Evolutionary conservation across 2,113 vertebrate species (phyloP), one percentile per base, ranked within the genome.

Genomic region (Talpa occidentalis): DNA sequence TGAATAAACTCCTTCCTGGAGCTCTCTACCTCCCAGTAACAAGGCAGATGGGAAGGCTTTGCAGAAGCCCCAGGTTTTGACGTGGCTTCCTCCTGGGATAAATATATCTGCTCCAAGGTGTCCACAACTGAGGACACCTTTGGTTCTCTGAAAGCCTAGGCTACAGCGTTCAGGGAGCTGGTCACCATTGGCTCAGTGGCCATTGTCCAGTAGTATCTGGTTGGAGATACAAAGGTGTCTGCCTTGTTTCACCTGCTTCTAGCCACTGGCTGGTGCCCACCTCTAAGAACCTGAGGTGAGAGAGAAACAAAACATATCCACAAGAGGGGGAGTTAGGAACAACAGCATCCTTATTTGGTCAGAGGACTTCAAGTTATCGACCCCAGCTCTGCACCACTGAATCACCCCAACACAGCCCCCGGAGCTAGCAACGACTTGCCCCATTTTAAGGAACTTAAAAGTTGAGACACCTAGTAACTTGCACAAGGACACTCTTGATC

Each of bases 201-300:
- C 88, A 84, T 70, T 60, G 19, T 49, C 64, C 77, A 70, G 47
- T 14, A 72, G 76, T n/a, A 17, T 44, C 59, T 90, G 44, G n/a
- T 1, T 93, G 37, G 56, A 59, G 4, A 24, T 42, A 12, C 2
- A 40, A 47, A 87, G 15, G 62, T 0, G 1, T n/a, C 42, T 40
- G 79, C 60, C 19, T 21, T 37, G 9, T 32, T 81, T 54, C 28
- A 32, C 77, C 37, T 64, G 26, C 56, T 73, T 66, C 32, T 49
- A 52, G 90, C 10, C 62, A 66, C 73, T 6, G 26, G 60, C 28
- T 86, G n/a, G 74, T 24, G 22, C 19, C 54, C 56, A 59, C 47
- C 26, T 90, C 77, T 67, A 67, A 49, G 42, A 77, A 85, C 82
- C 88, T 91, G 74, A 88, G 17, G 67, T 88, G 49, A 90, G 67